Evolutionary conservation across 2,797 vertebrate genomes (phyloP), one percentile per base, ranked within the genome.

Genomic region (Acipenser oxyrinchus): DNA sequence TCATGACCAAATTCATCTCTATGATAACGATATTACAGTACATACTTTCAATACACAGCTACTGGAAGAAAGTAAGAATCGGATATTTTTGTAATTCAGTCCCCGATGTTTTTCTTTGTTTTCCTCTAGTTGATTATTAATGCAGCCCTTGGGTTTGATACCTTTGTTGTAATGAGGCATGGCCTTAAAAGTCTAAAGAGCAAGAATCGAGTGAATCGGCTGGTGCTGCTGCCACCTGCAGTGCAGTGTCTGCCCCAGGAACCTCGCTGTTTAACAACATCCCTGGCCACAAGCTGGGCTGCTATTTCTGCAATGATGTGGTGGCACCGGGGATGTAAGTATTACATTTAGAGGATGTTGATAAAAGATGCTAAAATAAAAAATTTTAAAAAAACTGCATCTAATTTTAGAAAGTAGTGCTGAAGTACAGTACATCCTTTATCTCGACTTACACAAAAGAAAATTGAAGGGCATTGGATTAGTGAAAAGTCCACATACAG

Each of bases 221-320:
- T 65, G 74, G 81, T 60, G 87, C 76, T 72, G 86, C 77, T 15
- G 74, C 82, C 0, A 86, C 81, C 49, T 60, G 80, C 6, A 73
- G 69, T 53, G 18, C 79, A 1, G 77, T 88, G 0, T 80, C 86
- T 23, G 78, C 87, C 71, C 77, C 89, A 66, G 92, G 89, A 62
- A 88, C 93, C 0, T 99, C 96, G 0, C 90, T 99, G 51, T 99
- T 99, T 83, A 95, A 94, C 74, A 98, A 99, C 80, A 99, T 99
- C 74, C 97, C 97, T 0, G 96, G 97, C n/a, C 93, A 95, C 78
- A 94, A 94, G 76, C 89, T 99, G 50, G 97, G 97, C 74, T 99
- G 97, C 80, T 99, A 99, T 78, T 99, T 99, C 87, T 99, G 97
- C 87, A 99, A 99, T 49, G 97, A 99, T 37, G 97, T 99, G 3